A percentile compares a stretch with the other conserved stretches of the same genome.
Evolutionary conservation across 1,140 invertebrate genomes (phyloP).

Genomic region (Octopus sinensis): DNA sequence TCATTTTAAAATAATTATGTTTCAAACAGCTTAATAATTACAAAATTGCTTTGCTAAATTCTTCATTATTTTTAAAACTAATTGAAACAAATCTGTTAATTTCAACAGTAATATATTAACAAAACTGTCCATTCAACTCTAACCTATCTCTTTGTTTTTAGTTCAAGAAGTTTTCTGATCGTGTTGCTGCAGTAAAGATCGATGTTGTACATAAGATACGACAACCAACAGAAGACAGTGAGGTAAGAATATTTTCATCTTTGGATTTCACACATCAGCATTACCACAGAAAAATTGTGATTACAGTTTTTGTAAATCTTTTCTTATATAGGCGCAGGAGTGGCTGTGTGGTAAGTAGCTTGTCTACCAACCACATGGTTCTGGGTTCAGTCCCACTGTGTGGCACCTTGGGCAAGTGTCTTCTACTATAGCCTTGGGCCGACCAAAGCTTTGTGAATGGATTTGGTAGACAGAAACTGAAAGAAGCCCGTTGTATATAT

Average conservation of each 20-base stretch:
- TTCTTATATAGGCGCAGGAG: background rate
- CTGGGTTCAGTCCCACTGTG: background rate
- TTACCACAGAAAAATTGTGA: background rate
- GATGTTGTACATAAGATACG: conserved; percentile 74
- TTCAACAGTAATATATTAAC: conserved; percentile 14
- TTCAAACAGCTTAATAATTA: background rate
- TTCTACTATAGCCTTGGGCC: background rate
- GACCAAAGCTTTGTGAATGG: too few relatives aligned
- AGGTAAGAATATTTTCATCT: conserved; percentile 57
- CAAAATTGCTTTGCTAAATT: background rate
- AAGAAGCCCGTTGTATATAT: too few relatives aligned
- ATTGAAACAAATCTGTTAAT: conserved; percentile 26
- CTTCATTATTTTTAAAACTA: background rate
- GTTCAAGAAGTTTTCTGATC: conserved; percentile 83
- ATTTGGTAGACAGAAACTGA: too few relatives aligned
- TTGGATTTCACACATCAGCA: background rate
- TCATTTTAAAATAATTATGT: too few relatives aligned
- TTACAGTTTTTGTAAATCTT: background rate
- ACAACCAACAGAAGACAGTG: conserved; percentile 57
- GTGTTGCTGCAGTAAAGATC: conserved; percentile 78
- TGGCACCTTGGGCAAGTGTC: background rate
- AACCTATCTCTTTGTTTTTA: conserved; percentile 59
- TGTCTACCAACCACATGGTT: background rate
- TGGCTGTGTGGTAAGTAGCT: background rate
- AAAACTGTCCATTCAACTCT: conserved; percentile 27